A percentile compares a stretch with the other conserved stretches of the same genome.
These are phyloP conservation scores for Amphiduros pacificus DNA, from an alignment of 2,888 invertebrate species.

Conservation along the genomic window DNA sequence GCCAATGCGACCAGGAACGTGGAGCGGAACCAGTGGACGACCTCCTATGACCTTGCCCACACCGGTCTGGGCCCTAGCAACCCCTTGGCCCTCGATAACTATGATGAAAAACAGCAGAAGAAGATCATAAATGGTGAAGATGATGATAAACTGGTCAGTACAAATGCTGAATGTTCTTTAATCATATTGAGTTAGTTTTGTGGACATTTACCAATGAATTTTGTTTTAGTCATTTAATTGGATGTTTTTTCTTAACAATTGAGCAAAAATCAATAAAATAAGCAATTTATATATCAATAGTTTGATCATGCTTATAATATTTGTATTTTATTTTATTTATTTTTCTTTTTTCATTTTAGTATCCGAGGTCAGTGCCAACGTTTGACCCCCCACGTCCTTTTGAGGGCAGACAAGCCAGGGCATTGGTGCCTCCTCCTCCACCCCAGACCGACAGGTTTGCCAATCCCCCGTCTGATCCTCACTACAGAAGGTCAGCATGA, in stretches of 20 bases:
- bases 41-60: conserved; percentile 46
- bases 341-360: too few relatives aligned
- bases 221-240: too few relatives aligned
- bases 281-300: too few relatives aligned
- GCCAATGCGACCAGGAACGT: conserved; percentile 50
- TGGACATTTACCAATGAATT: too few relatives aligned
- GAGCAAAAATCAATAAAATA: too few relatives aligned
- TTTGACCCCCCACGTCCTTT: conserved; percentile 51
- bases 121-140: conserved; percentile 32
- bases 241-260: too few relatives aligned
- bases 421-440: conserved; percentile 32
- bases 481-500: conserved; percentile 17
- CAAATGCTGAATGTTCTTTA: too few relatives aligned
- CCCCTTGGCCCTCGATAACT: conserved; percentile 49
- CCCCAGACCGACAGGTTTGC: conserved; percentile 28
- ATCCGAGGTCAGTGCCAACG: conserved; percentile 42
- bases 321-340: too few relatives aligned
- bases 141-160: conserved; percentile 47
- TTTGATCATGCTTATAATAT: too few relatives aligned
- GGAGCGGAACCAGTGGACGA: conserved; percentile 54
- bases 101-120: conserved; percentile 39
- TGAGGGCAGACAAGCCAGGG: conserved; percentile 47
- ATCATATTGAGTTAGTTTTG: too few relatives aligned
- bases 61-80: conserved; percentile 52
- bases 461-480: conserved; percentile 11